Percentiles rank a stretch among this genome's conserved stretches.
Conservation (phyloP, 2,113 vertebrate species). For the Ia io region DNA sequence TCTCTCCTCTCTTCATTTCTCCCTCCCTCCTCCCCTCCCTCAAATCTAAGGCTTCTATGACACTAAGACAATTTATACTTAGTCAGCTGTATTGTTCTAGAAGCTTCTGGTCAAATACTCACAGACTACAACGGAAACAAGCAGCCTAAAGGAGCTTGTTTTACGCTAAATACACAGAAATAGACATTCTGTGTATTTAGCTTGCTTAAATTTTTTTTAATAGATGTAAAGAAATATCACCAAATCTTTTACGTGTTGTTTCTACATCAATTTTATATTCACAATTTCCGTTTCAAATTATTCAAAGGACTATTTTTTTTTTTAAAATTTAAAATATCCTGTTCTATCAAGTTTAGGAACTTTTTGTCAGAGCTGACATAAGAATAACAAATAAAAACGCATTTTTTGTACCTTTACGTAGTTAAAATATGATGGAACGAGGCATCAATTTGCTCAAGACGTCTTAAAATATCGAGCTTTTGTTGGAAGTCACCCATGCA, state of each 20-base stretch:
- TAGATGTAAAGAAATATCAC: not conserved
- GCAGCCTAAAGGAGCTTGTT: not conserved
- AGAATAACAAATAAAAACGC: not conserved
- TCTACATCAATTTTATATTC: not conserved
- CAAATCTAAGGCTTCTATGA: not conserved
- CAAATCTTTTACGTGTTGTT: constrained; percentile 19
- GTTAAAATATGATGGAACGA: constrained; percentile 2
- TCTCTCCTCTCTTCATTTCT: too few species aligned
- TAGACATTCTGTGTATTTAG: constrained; percentile 6
- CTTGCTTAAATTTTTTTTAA: not conserved
- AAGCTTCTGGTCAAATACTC: constrained; percentile 22
- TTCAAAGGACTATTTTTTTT: not conserved
- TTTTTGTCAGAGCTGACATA: not conserved
- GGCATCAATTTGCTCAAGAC: not conserved
- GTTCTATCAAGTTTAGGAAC: not conserved
- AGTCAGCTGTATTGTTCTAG: not conserved
- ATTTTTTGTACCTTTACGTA: not conserved
- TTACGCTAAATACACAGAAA: too few species aligned
- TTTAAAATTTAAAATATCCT: constrained; percentile 26
- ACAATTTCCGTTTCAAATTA: not conserved
- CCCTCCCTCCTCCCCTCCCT: too few species aligned
- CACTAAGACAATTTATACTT: not conserved
- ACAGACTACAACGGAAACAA: not conserved
- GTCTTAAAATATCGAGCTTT: not conserved
- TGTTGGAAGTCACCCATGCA: not conserved